A percentile compares a stretch with the other conserved stretches of the same genome.
Evolutionary conservation across 2,113 vertebrate species (phyloP).

Genomic region (Bungarus multicinctus): DNA sequence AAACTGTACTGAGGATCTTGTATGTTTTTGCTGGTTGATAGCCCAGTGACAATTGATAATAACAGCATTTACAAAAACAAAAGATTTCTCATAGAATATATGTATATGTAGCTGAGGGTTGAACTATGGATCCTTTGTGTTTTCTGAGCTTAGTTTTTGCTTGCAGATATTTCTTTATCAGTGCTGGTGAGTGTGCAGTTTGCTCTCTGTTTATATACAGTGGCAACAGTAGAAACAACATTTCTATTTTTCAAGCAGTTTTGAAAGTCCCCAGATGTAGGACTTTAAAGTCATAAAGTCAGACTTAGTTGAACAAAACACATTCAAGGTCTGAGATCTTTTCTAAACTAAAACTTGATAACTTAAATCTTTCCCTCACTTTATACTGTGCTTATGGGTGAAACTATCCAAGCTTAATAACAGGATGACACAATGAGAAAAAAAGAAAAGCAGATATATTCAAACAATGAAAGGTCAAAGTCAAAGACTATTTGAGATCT

Average conservation of each 20-base stretch:
- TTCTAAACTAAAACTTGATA: background rate
- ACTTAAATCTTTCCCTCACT: background rate
- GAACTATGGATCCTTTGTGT: background rate
- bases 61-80: constrained; percentile 38
- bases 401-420: background rate
- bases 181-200: background rate
- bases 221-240: constrained; percentile 32
- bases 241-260: constrained; percentile 53
- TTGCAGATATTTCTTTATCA: background rate
- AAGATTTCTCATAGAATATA: constrained; percentile 22
- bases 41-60: constrained; percentile 52
- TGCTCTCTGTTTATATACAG: background rate
- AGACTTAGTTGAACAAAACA: background rate
- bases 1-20: constrained; percentile 35
- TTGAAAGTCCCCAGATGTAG: constrained; percentile 8
- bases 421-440: background rate
- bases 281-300: constrained; percentile 42
- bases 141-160: background rate
- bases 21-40: constrained; percentile 46
- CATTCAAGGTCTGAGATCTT: background rate
- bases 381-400: background rate
- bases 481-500: background rate
- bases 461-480: background rate
- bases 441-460: background rate
- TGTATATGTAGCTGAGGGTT: background rate